Percentiles rank a stretch among this genome's conserved stretches.
phyloP scores from a whole-genome alignment of 1,140 invertebrate genomes.

The Diachasmimorpha longicaudata region DNA sequence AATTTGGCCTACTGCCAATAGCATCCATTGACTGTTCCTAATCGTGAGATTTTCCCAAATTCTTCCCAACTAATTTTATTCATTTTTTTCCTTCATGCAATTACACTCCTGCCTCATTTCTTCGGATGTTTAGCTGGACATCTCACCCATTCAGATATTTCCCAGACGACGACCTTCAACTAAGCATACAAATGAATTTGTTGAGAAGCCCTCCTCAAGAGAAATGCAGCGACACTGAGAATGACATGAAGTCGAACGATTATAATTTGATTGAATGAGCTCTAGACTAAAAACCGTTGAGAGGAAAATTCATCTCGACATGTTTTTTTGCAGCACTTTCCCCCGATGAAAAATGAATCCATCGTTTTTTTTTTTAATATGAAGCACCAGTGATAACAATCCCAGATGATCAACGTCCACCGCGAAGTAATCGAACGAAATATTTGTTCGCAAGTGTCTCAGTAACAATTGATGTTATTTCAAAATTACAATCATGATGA shows the following conservation, averaged over 20 bases:
- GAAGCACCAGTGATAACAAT: too few relatives aligned
- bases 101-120: background rate
- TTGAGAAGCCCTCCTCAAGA: too few relatives aligned
- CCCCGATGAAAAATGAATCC: too few relatives aligned
- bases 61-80: too few relatives aligned
- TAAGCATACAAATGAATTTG: background rate
- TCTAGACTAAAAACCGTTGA: background rate
- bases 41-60: background rate
- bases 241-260: slow-evolving; percentile 1
- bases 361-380: too few relatives aligned
- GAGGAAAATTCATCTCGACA: too few relatives aligned
- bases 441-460: background rate
- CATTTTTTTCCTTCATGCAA: too few relatives aligned
- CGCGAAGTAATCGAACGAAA: background rate
- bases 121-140: background rate
- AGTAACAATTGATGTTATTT: background rate
- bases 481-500: background rate
- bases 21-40: background rate
- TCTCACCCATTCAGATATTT: background rate
- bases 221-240: background rate
- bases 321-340: too few relatives aligned
- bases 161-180: background rate
- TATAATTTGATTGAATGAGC: background rate
- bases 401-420: background rate
- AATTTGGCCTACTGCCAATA: background rate